A percentile compares a stretch with the other conserved stretches of the same genome.
Evolutionary conservation across 1,140 invertebrate genomes (phyloP).

Genomic region (Theocolax elegans): DNA sequence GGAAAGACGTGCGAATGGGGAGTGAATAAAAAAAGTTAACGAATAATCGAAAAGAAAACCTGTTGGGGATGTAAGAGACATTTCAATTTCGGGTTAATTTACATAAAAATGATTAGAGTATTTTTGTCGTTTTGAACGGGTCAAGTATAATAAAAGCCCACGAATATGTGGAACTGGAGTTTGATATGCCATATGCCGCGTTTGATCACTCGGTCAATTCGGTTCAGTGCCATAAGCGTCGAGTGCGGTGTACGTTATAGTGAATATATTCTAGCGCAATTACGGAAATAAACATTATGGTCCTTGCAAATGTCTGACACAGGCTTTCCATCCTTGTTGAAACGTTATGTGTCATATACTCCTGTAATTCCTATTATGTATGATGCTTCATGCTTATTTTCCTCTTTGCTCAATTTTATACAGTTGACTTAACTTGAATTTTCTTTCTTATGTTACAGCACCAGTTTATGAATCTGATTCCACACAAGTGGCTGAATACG

Average conservation of each 20-base stretch:
- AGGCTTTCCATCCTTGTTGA: conserved; percentile 29
- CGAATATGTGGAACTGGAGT: background rate
- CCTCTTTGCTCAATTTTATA: background rate
- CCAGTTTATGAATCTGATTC: conserved; percentile 63
- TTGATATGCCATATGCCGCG: background rate
- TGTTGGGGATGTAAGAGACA: conserved; percentile 34
- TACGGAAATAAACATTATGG: conserved; percentile 55
- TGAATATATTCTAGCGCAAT: conserved; percentile 46
- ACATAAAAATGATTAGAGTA: conserved; percentile 43
- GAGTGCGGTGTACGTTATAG: no score
- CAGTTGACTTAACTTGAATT: background rate
- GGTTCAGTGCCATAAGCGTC: background rate
- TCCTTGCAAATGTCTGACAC: background rate
- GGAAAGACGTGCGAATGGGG: background rate
- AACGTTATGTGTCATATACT: no score
- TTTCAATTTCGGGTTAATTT: conserved; percentile 55
- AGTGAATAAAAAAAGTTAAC: background rate
- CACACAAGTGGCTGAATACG: conserved; percentile 62
- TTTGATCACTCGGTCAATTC: background rate
- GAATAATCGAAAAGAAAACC: background rate
- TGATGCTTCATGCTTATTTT: background rate
- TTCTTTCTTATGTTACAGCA: conserved; percentile 59
- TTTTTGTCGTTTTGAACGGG: no score
- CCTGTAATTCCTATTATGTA: background rate
- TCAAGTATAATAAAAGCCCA: background rate